Conservation (phyloP, 30 jellyfish, hydroid and myxozoan species). For the Pelagia noctiluca region DNA sequence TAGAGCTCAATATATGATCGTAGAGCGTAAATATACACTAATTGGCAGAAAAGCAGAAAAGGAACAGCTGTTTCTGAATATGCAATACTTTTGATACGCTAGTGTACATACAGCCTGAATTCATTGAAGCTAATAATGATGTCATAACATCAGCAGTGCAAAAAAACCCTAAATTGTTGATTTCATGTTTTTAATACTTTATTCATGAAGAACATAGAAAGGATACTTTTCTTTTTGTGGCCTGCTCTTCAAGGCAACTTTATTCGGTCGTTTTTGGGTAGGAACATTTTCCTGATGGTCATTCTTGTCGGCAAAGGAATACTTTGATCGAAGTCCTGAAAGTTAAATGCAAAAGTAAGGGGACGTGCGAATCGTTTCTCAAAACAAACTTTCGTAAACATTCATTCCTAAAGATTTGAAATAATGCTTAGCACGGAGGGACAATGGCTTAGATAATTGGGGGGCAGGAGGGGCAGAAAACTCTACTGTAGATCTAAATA, state of each 20-base stretch:
- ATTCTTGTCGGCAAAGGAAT: constrained; percentile 8
- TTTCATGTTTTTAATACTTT: too few species aligned
- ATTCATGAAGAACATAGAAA: too few species aligned
- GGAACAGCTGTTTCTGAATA: too few species aligned
- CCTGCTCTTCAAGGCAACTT: neutral
- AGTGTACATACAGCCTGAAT: too few species aligned
- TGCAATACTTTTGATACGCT: too few species aligned
- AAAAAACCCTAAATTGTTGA: too few species aligned
- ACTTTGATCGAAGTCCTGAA: constrained; percentile 47
- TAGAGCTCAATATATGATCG: too few species aligned
- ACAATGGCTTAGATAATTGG: neutral
- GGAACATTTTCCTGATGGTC: neutral
- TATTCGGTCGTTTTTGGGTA: neutral
- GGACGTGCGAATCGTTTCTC: neutral
- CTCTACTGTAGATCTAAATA: neutral
- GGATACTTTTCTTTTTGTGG: constrained; percentile 45
- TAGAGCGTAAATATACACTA: too few species aligned
- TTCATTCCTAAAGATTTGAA: neutral
- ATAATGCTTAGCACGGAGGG: neutral
- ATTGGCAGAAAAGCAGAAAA: too few species aligned
- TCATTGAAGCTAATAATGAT: too few species aligned
- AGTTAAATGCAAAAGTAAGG: neutral
- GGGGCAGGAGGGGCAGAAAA: neutral
- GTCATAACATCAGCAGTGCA: too few species aligned
- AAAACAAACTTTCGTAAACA: too few species aligned